phyloP scores from a whole-genome alignment of 2,888 invertebrate genomes.

The Drosophila pseudotalamancana region DNA sequence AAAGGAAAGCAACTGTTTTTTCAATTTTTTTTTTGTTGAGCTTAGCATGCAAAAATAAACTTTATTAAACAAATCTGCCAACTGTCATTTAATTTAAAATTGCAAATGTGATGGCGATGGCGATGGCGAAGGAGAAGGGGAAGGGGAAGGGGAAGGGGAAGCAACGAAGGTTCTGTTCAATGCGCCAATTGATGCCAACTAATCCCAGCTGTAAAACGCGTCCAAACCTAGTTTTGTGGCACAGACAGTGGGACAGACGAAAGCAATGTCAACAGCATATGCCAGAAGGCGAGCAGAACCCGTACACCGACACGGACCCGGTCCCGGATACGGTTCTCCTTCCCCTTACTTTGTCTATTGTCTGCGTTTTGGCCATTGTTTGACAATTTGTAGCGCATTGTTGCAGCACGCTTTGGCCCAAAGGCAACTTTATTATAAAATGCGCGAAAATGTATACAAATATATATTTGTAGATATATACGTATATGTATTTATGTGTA shows the following conservation, averaged over 20 bases:
- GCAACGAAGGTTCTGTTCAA: slow-evolving; percentile 35
- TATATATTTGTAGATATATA: not conserved
- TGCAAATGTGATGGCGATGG: not conserved
- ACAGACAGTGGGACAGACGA: slow-evolving; percentile 2
- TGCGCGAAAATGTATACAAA: slow-evolving; percentile 8
- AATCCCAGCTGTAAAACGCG: slow-evolving; percentile 62
- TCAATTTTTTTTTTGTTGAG: not conserved
- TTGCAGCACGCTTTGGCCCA: slow-evolving; percentile 33
- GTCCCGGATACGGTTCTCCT: not conserved
- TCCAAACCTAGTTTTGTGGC: slow-evolving; percentile 35
- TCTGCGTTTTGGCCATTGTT: slow-evolving; percentile 56
- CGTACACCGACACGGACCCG: not conserved
- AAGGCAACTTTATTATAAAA: slow-evolving; percentile 27
- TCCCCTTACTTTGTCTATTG: slow-evolving; percentile 30
- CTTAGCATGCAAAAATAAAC: not conserved
- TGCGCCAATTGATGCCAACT: slow-evolving; percentile 65
- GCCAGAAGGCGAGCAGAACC: slow-evolving; percentile 38
- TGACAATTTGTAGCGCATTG: slow-evolving; percentile 69
- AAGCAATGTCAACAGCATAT: slow-evolving; percentile 53
- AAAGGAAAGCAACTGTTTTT: not conserved
- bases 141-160: no score
- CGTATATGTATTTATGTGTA: not conserved
- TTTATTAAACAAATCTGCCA: slow-evolving; percentile 20
- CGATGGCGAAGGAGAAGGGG: no score
- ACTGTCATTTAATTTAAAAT: slow-evolving; percentile 37